Evolutionary conservation across 2,888 invertebrate genomes (phyloP).

Genomic region (Phortica magna): DNA sequence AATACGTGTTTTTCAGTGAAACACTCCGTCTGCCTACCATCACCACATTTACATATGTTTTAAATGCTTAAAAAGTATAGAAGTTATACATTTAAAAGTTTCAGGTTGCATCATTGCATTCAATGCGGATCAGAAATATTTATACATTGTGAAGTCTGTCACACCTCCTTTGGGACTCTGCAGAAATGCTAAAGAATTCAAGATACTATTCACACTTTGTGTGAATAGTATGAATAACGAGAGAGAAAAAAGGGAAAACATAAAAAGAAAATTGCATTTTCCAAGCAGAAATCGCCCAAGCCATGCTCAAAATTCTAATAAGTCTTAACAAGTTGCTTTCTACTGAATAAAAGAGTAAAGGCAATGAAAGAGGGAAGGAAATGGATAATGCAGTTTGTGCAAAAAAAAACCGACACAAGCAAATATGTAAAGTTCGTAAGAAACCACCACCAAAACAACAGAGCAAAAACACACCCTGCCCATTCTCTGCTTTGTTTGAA

Average conservation of each 20-base stretch:
- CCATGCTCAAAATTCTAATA: slow-evolving; percentile 64
- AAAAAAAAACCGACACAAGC: background rate
- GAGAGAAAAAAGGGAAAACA: slow-evolving; percentile 47
- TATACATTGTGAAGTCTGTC: no score
- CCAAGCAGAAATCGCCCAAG: slow-evolving; percentile 71
- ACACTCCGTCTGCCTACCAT: no score
- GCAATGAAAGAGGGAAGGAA: background rate
- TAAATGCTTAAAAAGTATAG: no score
- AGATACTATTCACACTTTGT: background rate
- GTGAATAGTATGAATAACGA: slow-evolving; percentile 44
- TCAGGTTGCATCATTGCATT: no score
- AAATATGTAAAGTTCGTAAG: background rate
- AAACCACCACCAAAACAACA: slow-evolving; percentile 21
- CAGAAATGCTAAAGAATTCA: no score
- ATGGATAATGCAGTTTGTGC: slow-evolving; percentile 23
- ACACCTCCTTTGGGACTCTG: no score
- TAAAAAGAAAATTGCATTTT: slow-evolving; percentile 70
- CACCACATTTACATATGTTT: no score
- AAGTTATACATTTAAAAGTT: no score
- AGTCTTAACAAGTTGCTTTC: slow-evolving; percentile 70
- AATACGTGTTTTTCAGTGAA: no score
- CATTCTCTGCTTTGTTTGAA: no score
- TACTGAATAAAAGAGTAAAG: slow-evolving; percentile 11
- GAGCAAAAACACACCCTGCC: slow-evolving; percentile 35
- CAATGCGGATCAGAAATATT: no score